Evolutionary conservation across 1,140 invertebrate genomes (phyloP), one percentile per base, ranked within the genome.

Genomic region (Drosophila bipectinata): DNA sequence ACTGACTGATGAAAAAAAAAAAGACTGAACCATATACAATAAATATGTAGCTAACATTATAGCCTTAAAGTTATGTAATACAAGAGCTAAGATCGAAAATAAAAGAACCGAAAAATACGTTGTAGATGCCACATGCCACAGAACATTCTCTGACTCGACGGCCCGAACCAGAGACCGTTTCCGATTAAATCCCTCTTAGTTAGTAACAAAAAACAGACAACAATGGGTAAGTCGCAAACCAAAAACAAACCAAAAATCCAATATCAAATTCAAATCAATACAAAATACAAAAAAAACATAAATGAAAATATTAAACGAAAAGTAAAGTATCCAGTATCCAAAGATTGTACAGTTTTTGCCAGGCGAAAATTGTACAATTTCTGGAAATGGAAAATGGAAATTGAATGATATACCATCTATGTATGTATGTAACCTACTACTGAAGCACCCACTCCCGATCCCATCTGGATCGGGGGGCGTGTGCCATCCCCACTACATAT

Each of bases 21-120:
- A 77, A 80, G 73, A 85, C 72, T 77, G 73, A 84, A 85, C 48
- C 49, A 63, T 57, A 54, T 75, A 59, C 44, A 55, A 49, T 64
- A 44, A 77, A 67, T 78, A 55, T 76, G 57, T 77, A 77, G 81
- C 77, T 77, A 84, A 72, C 68, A 57, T 55, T 55, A 62, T 87
- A 84, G 81, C 78, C 67, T 87, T 87, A 81, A 87, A 67, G 24
- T 66, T 87, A 74, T 85, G 81, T 85, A 84, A 77, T 76, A 73
- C 57, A 8, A 79, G 79, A 66, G 67, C 24, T 14, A 54, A 74
- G 45, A 76, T 76, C 55, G 54, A 75, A 75, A 75, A 76, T 67
- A 67, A 59, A 57, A 59, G 54, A 76, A 85, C 69, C 62, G 41
- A 18, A 47, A 74, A 81, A 74, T 74, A 71, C 64, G 72, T 85